These are phyloP conservation scores for Gracilinanus agilis DNA, from an alignment of 2,113 vertebrate species.

Conservation along the genomic window DNA sequence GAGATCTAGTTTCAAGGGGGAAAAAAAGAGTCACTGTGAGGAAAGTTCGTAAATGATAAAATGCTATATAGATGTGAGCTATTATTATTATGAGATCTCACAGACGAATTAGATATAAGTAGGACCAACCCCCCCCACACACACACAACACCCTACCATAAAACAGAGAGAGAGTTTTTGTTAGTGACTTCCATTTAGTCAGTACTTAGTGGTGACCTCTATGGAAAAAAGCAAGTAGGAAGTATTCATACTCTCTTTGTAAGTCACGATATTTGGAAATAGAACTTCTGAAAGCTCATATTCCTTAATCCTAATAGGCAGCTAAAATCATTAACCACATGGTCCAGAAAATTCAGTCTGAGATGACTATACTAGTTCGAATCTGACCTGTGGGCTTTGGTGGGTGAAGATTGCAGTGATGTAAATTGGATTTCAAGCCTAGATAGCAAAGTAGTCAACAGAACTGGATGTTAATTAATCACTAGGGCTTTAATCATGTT, in stretches of 20 bases:
- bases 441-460: not conserved
- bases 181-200: not conserved
- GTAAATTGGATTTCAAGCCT: constrained; percentile 11
- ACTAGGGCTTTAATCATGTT: constrained; percentile 11
- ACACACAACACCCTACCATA: not conserved
- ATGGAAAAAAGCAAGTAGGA: not conserved
- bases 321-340: not conserved
- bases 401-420: not conserved
- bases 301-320: not conserved
- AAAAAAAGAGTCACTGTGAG: not conserved
- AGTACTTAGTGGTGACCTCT: not conserved
- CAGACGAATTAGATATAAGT: not conserved
- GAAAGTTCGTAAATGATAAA: not conserved
- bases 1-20: not conserved
- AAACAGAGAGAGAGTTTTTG: not conserved
- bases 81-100: not conserved
- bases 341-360: not conserved
- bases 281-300: not conserved
- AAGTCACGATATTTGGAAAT: not conserved
- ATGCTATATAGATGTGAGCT: not conserved
- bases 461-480: constrained; percentile 29
- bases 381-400: not conserved
- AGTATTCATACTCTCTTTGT: not conserved
- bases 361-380: not conserved
- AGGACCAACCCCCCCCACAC: too few species aligned